phyloP scores from a whole-genome alignment of 2,113 vertebrate species.

The Hiodon alosoides region DNA sequence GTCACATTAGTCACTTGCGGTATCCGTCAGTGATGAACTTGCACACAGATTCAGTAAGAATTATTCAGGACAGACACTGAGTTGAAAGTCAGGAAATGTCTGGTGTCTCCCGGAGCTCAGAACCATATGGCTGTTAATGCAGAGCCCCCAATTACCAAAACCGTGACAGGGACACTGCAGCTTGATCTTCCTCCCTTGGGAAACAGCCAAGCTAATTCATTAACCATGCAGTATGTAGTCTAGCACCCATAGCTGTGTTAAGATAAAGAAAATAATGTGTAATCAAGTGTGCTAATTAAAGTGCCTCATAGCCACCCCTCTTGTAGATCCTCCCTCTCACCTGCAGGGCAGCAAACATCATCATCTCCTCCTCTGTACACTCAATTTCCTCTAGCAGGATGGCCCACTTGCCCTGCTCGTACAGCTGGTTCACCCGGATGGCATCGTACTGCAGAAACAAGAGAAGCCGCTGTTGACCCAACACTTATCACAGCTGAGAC shows the following conservation, averaged over 20 bases:
- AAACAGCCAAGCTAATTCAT: constrained; percentile 46
- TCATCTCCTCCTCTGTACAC: constrained; percentile 98
- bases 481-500: constrained; percentile 29
- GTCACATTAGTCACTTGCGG: background rate
- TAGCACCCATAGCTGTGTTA: constrained; percentile 26
- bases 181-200: constrained; percentile 34
- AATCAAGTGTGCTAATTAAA: background rate
- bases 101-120: too few relatives aligned
- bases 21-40: too few relatives aligned
- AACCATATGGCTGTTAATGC: too few relatives aligned
- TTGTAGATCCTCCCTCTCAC: constrained; percentile 50
- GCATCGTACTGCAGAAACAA: constrained; percentile 80
- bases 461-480: background rate
- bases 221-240: constrained; percentile 32
- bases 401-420: constrained; percentile 95
- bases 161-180: constrained; percentile 20
- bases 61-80: background rate
- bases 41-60: too few relatives aligned
- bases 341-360: constrained; percentile 99
- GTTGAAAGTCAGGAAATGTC: too few relatives aligned
- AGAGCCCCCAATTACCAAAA: too few relatives aligned
- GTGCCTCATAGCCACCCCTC: background rate
- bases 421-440: constrained; percentile 97
- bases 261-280: too few relatives aligned
- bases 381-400: constrained; percentile 98